These are phyloP conservation scores for Platynereis dumerilii DNA, from an alignment of 2,888 invertebrate genomes.

Conservation along the genomic window DNA sequence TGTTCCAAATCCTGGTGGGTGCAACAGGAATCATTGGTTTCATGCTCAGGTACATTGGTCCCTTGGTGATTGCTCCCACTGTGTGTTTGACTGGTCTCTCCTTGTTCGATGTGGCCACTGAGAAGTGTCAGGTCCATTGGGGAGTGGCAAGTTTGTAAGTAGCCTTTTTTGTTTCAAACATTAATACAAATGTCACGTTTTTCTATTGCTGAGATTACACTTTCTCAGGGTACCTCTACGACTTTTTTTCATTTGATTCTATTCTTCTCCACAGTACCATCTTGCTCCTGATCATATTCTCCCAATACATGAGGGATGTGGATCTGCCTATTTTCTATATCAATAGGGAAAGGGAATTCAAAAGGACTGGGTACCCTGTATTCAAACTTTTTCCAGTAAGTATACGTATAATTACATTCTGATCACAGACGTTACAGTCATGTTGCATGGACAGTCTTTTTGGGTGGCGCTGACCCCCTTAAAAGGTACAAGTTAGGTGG, in stretches of 20 bases:
- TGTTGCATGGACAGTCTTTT: too few species aligned
- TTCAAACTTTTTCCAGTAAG: slow-evolving; percentile 36
- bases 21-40: slow-evolving; percentile 76
- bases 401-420: not conserved
- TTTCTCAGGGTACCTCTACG: not conserved
- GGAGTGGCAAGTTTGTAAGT: slow-evolving; percentile 79
- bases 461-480: too few species aligned
- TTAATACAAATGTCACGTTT: not conserved
- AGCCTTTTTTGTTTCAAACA: not conserved
- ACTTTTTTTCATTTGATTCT: not conserved
- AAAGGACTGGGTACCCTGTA: slow-evolving; percentile 6
- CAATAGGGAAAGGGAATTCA: not conserved
- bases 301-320: slow-evolving; percentile 66
- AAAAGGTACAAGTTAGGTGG: too few species aligned
- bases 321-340: slow-evolving; percentile 19
- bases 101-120: slow-evolving; percentile 79
- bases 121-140: slow-evolving; percentile 82
- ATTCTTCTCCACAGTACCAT: slow-evolving; percentile 70
- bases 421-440: too few species aligned
- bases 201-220: not conserved
- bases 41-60: slow-evolving; percentile 77
- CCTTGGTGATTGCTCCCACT: slow-evolving; percentile 82
- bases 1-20: slow-evolving; percentile 78
- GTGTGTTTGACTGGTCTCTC: slow-evolving; percentile 77
- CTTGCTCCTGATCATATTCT: slow-evolving; percentile 76